Conservation (phyloP, 1,140 invertebrate species). For the Bombus consobrinus region DNA sequence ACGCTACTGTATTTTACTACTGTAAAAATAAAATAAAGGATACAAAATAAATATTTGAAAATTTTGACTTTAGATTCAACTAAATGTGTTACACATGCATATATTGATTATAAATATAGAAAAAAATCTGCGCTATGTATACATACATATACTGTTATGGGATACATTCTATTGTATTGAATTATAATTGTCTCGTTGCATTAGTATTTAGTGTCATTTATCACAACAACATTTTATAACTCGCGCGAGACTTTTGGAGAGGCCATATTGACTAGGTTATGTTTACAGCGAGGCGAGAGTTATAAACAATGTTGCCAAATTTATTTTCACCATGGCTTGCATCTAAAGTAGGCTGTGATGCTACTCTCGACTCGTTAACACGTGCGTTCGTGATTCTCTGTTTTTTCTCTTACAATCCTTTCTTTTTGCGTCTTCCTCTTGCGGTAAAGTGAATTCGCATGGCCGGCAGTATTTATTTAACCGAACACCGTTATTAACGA, state of each 20-base stretch:
- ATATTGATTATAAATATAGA: too few species aligned
- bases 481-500: neutral
- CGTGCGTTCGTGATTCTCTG: neutral
- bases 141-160: neutral
- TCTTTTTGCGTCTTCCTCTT: neutral
- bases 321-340: neutral
- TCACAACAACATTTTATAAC: neutral
- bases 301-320: neutral
- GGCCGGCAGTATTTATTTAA: neutral
- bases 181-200: neutral
- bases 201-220: neutral
- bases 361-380: neutral
- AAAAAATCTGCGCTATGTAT: too few species aligned
- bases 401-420: neutral
- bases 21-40: neutral
- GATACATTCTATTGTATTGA: neutral
- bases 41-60: neutral
- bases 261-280: neutral
- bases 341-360: neutral
- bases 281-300: neutral
- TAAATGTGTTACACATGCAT: too few species aligned
- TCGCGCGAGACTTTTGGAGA: neutral
- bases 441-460: neutral
- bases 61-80: too few species aligned
- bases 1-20: neutral